These are phyloP conservation scores for Hipparchia semele DNA, from an alignment of 2,888 invertebrate species.

Conservation along the genomic window DNA sequence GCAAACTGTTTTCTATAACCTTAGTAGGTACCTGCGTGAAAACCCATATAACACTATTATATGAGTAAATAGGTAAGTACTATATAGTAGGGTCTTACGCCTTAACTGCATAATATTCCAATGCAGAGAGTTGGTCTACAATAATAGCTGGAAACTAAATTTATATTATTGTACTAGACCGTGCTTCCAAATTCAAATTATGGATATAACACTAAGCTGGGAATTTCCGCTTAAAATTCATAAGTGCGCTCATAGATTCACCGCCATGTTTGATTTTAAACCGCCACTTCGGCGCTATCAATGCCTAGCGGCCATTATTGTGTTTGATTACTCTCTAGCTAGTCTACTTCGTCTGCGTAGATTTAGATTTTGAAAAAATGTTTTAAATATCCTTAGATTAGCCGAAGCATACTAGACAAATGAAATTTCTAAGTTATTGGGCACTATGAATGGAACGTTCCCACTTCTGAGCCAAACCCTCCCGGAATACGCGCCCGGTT, in stretches of 20 bases:
- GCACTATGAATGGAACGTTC: neutral
- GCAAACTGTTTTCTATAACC: no score
- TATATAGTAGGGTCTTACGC: no score
- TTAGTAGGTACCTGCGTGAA: no score
- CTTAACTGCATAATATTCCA: neutral
- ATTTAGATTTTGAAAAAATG: no score
- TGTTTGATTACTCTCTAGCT: neutral
- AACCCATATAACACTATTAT: no score
- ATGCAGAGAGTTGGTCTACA: neutral
- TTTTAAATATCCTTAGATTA: no score
- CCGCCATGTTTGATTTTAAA: slow-evolving; percentile 30
- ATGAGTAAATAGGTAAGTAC: no score
- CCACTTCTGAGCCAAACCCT: neutral
- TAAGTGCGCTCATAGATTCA: slow-evolving; percentile 24
- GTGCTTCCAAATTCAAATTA: slow-evolving; percentile 15
- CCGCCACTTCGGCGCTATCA: slow-evolving; percentile 8
- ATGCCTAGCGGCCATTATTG: neutral
- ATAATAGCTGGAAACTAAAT: slow-evolving; percentile 12
- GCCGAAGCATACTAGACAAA: no score
- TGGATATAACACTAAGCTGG: slow-evolving; percentile 18
- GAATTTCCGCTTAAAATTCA: slow-evolving; percentile 17
- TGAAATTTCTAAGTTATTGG: neutral
- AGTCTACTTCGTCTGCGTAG: no score
- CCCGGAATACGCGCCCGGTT: neutral
- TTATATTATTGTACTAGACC: slow-evolving; percentile 6